Evolutionary conservation across 92 coral and sea anemone genomes (phyloP), one percentile per base, ranked within the genome.

Genomic region (Parazoanthus darwini): DNA sequence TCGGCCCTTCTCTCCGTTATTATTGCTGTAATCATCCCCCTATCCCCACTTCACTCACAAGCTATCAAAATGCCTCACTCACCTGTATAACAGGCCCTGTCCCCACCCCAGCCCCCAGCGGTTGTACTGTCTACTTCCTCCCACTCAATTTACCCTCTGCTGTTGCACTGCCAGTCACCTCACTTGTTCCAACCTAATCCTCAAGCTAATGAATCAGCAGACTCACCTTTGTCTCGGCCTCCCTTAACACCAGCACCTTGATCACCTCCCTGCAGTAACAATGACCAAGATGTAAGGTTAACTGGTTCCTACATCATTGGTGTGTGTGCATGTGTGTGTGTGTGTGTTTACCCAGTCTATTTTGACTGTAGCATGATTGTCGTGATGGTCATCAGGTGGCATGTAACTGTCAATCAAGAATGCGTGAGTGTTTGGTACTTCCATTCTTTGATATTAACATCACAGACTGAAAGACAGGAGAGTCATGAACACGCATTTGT

Each of bases 191-290:
- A 54, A 9, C 73, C 43, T 29, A 58, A 59, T 4, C 6, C 75
- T 23, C 82, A 37, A 15, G 15, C 20, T 71, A 25, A 0, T 13
- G 25, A 77, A 85, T 80, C 90, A 65, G 86, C 91, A 85, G 90
- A 91, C 86, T 93, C 92, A 29, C 95, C 94, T 84, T 94, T 94
- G 81, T 89, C 90, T 22, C 90, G 86, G 16, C 83, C 82, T 39
- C 93, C 87, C 42, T 84, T 84, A 8, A 42, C 87, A 76, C 79
- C 79, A 20, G 79, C 51, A 68, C 87, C 92, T 26, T 93, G 98
- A 38, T 93, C 93, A 89, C 98, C 95, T 36, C 94, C 89, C 98
- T 94, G 88, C 42, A 85, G 23, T 46, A 89, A 18, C 75, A 89
- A 35, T 85, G 22, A 58, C n/a, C 14, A 44, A 29, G 29, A 29